Percentiles rank a stretch among this genome's conserved stretches.
These are phyloP conservation scores for Tribolium freemani DNA, from an alignment of 2,888 invertebrate species.

Conservation along the genomic window DNA sequence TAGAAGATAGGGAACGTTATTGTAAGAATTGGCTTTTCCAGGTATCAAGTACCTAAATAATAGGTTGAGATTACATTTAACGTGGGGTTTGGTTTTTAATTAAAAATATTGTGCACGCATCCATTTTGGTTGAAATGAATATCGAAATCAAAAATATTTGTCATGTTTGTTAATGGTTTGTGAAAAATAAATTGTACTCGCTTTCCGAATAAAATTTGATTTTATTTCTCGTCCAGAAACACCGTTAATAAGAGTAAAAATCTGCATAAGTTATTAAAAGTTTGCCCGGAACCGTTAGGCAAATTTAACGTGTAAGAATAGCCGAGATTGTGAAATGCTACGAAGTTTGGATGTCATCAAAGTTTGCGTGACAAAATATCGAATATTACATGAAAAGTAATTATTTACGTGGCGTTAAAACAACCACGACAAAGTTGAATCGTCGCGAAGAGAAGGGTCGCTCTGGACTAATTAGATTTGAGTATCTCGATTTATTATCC, in stretches of 20 bases:
- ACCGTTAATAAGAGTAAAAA: slow-evolving; percentile 5
- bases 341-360: slow-evolving; percentile 32
- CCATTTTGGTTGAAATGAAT: neutral
- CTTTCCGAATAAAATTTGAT: neutral
- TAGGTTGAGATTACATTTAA: neutral
- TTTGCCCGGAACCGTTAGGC: slow-evolving; percentile 14
- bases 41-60: neutral
- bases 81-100: neutral
- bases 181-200: neutral
- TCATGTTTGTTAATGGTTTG: neutral
- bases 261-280: slow-evolving; percentile 31
- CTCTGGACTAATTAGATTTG: slow-evolving; percentile 20
- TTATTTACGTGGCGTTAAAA: slow-evolving; percentile 22
- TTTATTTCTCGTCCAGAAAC: neutral
- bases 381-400: slow-evolving; percentile 22
- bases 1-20: neutral
- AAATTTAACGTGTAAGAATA: slow-evolving; percentile 23
- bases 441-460: neutral
- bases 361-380: slow-evolving; percentile 25
- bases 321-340: slow-evolving; percentile 6
- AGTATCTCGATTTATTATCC: slow-evolving; percentile 25
- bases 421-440: neutral
- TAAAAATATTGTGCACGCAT: neutral
- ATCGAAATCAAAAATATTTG: neutral
- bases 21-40: neutral